Conservation (phyloP, 2,888 invertebrate species). For the Cantharis nigra region DNA sequence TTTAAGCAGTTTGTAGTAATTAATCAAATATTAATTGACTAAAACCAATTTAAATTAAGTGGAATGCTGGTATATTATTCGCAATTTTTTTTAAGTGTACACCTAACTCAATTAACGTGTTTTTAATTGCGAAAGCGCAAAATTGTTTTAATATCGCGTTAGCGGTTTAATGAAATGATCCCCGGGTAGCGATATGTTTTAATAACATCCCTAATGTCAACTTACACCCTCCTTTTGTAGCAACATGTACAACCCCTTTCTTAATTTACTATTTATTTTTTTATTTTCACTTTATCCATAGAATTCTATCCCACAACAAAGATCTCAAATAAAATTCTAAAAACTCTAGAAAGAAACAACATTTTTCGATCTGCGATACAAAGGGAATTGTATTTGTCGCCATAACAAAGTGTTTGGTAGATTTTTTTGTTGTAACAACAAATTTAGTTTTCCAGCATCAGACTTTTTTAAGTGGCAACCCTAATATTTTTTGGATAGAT, state of each 20-base stretch:
- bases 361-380: too few species aligned
- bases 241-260: constrained; percentile 25
- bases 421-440: too few species aligned
- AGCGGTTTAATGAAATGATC: constrained; percentile 40
- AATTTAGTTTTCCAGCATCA: too few species aligned
- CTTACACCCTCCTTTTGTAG: constrained; percentile 24
- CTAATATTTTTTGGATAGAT: too few species aligned
- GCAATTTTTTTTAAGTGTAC: constrained; percentile 20
- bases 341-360: too few species aligned
- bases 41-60: background rate
- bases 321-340: too few species aligned
- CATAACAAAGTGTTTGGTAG: too few species aligned
- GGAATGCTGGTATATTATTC: background rate
- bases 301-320: background rate
- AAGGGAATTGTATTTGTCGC: too few species aligned
- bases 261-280: constrained; percentile 4
- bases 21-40: background rate
- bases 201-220: constrained; percentile 39
- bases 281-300: constrained; percentile 3
- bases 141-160: constrained; percentile 37
- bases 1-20: background rate
- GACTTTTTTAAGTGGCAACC: too few species aligned
- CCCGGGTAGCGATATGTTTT: constrained; percentile 39
- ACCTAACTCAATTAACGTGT: constrained; percentile 41
- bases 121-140: constrained; percentile 41